These are phyloP conservation scores for Ictalurus furcatus DNA, from an alignment of 2,113 vertebrate genomes.

Conservation along the genomic window DNA sequence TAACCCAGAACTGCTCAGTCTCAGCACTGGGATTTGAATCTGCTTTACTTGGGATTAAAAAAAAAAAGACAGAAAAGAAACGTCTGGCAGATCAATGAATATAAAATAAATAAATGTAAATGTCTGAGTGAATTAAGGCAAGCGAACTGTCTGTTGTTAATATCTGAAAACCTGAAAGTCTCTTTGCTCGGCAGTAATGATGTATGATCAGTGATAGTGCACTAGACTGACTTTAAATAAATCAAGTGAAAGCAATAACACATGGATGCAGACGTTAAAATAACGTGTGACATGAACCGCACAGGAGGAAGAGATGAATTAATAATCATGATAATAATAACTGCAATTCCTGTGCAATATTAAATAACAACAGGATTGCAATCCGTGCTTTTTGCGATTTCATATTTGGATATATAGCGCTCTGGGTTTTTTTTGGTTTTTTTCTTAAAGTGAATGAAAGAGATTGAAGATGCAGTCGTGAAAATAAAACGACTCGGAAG, in stretches of 20 bases:
- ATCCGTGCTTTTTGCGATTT: neutral
- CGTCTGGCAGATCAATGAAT: neutral
- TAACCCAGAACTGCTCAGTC: neutral
- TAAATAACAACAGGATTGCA: conserved; percentile 7
- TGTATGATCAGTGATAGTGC: neutral
- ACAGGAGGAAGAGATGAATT: conserved; percentile 24
- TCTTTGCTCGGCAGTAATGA: neutral
- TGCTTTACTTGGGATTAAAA: neutral
- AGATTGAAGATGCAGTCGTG: neutral
- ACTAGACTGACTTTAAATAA: neutral
- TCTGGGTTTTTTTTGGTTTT: neutral
- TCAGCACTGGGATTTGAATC: neutral
- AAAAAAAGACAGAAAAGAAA: neutral
- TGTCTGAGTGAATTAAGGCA: neutral
- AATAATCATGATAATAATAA: neutral
- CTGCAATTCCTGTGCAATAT: neutral
- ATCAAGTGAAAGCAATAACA: neutral
- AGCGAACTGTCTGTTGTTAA: neutral
- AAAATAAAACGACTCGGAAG: conserved; percentile 9
- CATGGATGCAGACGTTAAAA: neutral
- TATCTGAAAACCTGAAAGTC: neutral
- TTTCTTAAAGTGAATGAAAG: neutral
- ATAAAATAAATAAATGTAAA: neutral
- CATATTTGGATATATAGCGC: neutral
- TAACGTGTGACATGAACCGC: neutral